Base-by-base conservation (phyloP, 2,888 invertebrate genomes). In the Leucania comma region DNA sequence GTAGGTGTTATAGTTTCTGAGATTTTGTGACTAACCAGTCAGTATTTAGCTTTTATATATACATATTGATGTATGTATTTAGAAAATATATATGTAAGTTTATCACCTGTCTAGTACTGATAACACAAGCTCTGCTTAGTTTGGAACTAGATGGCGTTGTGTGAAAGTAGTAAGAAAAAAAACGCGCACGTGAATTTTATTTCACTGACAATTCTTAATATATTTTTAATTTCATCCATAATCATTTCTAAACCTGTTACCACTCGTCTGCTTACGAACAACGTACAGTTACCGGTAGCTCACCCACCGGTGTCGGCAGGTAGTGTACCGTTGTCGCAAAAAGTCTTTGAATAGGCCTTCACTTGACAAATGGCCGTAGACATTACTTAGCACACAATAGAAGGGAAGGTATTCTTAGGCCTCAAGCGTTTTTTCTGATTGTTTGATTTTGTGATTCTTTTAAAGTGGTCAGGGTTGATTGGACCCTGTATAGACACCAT, bases 271-370 rank as follows among this genome's bases (percentile, higher is more conserved):
- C 32, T 32, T 56, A 14, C 29, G 14, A 20, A 42, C 29, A 20
- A 48, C 57, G 29, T 38, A 72, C 72, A 61, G 78, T 78, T 78
- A 71, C 46, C 58, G 68, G 68, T 65, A 50, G 22, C 42, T 62
- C 71, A 69, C 67, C n/a, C 26, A 22, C 17, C 17, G 8, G 1
- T 8, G 2, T 24, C n/a, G 42, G 54, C 82, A 80, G 66, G 75
- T 82, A 67, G 29, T 35, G 20, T 80, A 77, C 83, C 83, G 82
- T 80, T 78, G 74, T 58, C 62, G 60, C 65, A 79, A 76, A 73
- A 80, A 77, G 42, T 46, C 38, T 48, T 29, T 60, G 35, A 57
- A 72, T 82, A 38, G 66, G 35, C 72, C 50, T 20, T 46, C 22
- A 46, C 35, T 67, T 76, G 72, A 77, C 70, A 67, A 68, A 75